Percentiles rank a stretch among this genome's conserved stretches.
phyloP scores from a whole-genome alignment of 2,888 invertebrate genomes.

The Sinelater perroti region DNA sequence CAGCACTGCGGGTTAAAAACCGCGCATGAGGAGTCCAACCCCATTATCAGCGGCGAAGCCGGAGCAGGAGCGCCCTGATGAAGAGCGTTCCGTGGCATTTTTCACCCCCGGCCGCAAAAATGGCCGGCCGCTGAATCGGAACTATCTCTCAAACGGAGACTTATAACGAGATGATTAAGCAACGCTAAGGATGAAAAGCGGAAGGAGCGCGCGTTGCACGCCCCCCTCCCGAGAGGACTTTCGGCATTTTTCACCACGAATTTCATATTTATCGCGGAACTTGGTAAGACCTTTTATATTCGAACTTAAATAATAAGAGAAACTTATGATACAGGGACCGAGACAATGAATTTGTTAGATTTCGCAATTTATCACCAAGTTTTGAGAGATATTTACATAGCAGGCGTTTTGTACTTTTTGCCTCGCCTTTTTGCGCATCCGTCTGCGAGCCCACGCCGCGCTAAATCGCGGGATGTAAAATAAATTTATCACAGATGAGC shows the following conservation, averaged over 20 bases:
- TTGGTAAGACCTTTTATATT: conserved; percentile 20
- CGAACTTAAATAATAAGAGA: conserved; percentile 22
- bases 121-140: conserved; percentile 10
- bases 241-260: conserved; percentile 19
- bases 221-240: conserved; percentile 14
- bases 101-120: conserved; percentile 13
- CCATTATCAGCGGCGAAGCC: conserved; percentile 37
- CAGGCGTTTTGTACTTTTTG: conserved; percentile 9
- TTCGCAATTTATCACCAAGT: conserved; percentile 19
- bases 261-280: conserved; percentile 19
- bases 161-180: conserved; percentile 17
- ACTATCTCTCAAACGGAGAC: conserved; percentile 7
- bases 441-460: too few species aligned
- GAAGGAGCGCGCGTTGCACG: conserved; percentile 12
- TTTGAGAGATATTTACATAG: conserved; percentile 13
- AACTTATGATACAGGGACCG: conserved; percentile 19
- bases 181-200: conserved; percentile 12
- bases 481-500: too few species aligned
- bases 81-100: conserved; percentile 19
- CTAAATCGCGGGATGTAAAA: too few species aligned
- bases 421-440: too few species aligned
- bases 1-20: conserved; percentile 49
- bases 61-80: conserved; percentile 32
- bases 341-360: conserved; percentile 21
- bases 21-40: conserved; percentile 31